These are phyloP conservation scores for Acarapis woodi DNA, from an alignment of 1,140 invertebrate genomes.

Conservation along the genomic window DNA sequence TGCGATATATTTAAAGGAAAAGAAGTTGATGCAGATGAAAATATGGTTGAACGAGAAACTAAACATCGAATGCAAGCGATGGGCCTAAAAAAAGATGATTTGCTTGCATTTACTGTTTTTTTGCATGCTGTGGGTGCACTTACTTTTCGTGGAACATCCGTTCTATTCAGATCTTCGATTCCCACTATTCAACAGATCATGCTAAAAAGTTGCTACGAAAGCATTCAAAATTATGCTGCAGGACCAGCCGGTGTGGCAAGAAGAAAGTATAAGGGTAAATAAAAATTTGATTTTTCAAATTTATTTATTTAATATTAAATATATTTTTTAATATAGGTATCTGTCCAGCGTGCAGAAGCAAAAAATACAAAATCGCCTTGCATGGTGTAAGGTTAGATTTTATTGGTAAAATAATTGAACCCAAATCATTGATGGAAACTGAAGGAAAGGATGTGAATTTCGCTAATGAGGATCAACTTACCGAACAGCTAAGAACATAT, in stretches of 20 bases:
- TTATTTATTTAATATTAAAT: neutral
- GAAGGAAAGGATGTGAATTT: neutral
- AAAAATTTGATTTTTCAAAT: neutral
- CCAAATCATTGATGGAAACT: neutral
- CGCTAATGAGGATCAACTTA: neutral
- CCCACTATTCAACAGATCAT: neutral
- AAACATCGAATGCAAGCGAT: constrained; percentile 2
- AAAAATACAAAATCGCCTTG: constrained; percentile 1
- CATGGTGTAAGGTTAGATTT: constrained; percentile 4
- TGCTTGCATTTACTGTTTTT: neutral
- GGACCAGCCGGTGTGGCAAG: neutral
- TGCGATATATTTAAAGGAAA: neutral
- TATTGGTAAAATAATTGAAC: neutral
- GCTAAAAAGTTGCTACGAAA: neutral
- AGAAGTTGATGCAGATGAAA: neutral
- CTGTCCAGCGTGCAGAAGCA: constrained; percentile 1
- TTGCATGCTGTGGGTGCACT: neutral
- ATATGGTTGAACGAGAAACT: neutral
- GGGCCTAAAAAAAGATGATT: neutral
- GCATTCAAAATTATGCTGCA: neutral
- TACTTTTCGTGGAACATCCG: neutral
- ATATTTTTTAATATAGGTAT: neutral
- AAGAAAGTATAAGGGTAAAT: neutral
- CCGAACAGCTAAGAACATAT: neutral
- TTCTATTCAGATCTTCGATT: neutral